Base-by-base conservation (phyloP, 2,888 invertebrate genomes). In the Pasiphila rectangulata region DNA sequence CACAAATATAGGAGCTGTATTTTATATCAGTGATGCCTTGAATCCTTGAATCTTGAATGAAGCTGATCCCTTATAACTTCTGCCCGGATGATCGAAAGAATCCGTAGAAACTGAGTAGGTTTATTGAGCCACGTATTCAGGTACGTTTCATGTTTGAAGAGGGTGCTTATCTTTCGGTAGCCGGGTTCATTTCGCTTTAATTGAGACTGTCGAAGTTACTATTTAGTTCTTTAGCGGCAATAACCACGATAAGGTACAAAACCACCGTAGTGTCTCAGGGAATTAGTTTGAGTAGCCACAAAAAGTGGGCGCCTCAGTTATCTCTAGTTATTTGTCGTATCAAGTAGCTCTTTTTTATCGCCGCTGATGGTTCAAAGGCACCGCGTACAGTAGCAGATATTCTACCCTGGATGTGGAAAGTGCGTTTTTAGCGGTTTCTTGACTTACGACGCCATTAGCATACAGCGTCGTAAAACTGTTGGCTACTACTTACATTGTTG, bases 251-350 rank as follows among this genome's bases (percentile, higher is more conserved):
- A 77, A 75, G 63, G 54, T 47, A 55, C 55, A 65, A 67, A 68
- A 68, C 64, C 57, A 62, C 68, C 66, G 69, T 69, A 36, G 61
- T 57, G 63, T 66, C 68, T 59, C 67, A 61, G 61, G 64, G 68
- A 73, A 75, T 83, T 77, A 76, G 78, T 77, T 70, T 66, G 62
- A 67, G 66, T 66, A 73, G 63, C 68, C 61, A 71, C 64, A 74
- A 85, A 85, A 82, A 77, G 67, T 61, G 69, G 80, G 80, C 82
- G 81, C 83, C 81, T 65, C 65, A 41, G 77, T 78, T 87, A 86
- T 88, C 86, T 84, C 64, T 68, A 63, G 77, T 81, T 85, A 85
- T 87, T 88, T 87, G 85, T 87, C 83, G 80, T 80, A 83, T 81
- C 79, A 79, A 82, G 85, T 81, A 76, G 73, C 66, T 72, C n/a